Percentiles rank a stretch among this genome's conserved stretches.
These are phyloP conservation scores for Colistium nudipinnis DNA, from an alignment of 2,113 vertebrate genomes.

Conservation along the genomic window DNA sequence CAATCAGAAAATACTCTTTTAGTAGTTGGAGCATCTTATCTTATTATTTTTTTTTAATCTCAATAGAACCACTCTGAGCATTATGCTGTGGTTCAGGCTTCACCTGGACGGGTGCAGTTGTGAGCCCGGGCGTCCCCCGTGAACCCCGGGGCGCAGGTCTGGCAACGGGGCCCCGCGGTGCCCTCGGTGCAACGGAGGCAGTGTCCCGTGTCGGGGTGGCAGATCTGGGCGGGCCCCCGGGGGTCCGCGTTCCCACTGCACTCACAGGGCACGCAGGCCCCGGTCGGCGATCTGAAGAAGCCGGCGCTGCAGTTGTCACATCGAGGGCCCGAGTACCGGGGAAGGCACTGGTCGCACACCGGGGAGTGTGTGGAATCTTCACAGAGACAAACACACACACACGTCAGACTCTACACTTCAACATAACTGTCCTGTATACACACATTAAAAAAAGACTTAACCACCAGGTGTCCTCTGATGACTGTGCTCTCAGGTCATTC, in stretches of 20 bases:
- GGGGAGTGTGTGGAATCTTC: constrained; percentile 79
- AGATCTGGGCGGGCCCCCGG: constrained; percentile 74
- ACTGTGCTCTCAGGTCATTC: too few relatives aligned
- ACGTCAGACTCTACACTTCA: neutral
- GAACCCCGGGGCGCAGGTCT: constrained; percentile 86
- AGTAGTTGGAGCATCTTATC: too few relatives aligned
- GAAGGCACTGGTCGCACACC: constrained; percentile 85
- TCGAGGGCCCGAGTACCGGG: constrained; percentile 80
- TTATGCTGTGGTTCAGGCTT: constrained; percentile 31
- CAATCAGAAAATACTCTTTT: too few relatives aligned
- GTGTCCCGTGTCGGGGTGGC: constrained; percentile 85
- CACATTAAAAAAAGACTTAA: too few relatives aligned
- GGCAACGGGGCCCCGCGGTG: constrained; percentile 85
- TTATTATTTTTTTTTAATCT: too few relatives aligned
- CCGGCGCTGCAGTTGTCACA: constrained; percentile 86
- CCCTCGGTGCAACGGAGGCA: constrained; percentile 88
- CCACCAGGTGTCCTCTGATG: too few relatives aligned
- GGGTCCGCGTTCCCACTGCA: constrained; percentile 90
- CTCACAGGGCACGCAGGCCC: constrained; percentile 84
- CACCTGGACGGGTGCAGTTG: constrained; percentile 88
- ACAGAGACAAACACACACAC: constrained; percentile 5
- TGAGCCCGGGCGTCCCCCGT: constrained; percentile 74
- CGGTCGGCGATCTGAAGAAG: constrained; percentile 86
- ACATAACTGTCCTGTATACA: too few relatives aligned
- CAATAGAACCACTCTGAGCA: neutral